A percentile compares a stretch with the other conserved stretches of the same genome.
Evolutionary conservation across 1,140 invertebrate genomes (phyloP).

Genomic region (Drosophila guanche): DNA sequence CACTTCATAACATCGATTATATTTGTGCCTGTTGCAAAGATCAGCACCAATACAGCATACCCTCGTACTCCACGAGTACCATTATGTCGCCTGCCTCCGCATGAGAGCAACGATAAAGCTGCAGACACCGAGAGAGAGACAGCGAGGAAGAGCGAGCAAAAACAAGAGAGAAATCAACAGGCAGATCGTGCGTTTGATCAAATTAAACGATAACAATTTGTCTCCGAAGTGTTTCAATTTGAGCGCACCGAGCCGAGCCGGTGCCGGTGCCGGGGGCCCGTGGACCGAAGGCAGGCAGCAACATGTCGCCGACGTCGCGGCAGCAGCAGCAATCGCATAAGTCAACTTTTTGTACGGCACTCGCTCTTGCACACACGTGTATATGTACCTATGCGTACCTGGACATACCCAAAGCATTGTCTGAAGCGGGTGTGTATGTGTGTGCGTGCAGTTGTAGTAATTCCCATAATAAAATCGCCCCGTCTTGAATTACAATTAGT

Average conservation of each 20-base stretch:
- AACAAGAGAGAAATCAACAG: slow-evolving; percentile 68
- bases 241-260: slow-evolving; percentile 33
- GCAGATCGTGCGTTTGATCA: slow-evolving; percentile 83
- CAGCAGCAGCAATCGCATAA: slow-evolving; percentile 63
- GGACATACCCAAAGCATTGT: slow-evolving; percentile 53
- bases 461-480: slow-evolving; percentile 83
- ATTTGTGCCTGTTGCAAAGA: too few species aligned
- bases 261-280: too few species aligned
- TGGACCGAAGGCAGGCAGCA: slow-evolving; percentile 25
- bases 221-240: slow-evolving; percentile 83
- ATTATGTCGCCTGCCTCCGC: slow-evolving; percentile 59
- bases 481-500: slow-evolving; percentile 84
- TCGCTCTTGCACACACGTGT: slow-evolving; percentile 11
- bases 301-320: slow-evolving; percentile 62
- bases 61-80: too few species aligned
- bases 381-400: slow-evolving; percentile 13
- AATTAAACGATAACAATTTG: slow-evolving; percentile 84
- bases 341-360: slow-evolving; percentile 68
- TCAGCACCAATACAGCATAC: too few species aligned
- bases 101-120: slow-evolving; percentile 16
- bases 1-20: too few species aligned
- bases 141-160: slow-evolving; percentile 6
- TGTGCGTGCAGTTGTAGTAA: slow-evolving; percentile 65
- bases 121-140: slow-evolving; percentile 1
- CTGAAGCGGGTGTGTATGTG: slow-evolving; percentile 9